Percentiles rank a stretch among this genome's conserved stretches.
Evolutionary conservation across 2,888 invertebrate genomes (phyloP).

Genomic region (Limnephilus auricula): DNA sequence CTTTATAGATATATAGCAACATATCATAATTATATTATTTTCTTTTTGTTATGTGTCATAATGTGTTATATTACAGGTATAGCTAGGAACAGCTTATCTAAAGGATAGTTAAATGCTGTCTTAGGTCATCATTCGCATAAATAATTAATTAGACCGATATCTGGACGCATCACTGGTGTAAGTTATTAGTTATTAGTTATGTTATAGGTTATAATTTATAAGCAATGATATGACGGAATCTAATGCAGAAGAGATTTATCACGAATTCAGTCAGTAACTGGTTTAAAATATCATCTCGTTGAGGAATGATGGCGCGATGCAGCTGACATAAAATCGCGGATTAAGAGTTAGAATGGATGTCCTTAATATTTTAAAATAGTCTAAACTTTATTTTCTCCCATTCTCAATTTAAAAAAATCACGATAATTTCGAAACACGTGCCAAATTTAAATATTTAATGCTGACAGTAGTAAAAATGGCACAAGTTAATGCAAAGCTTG

Average conservation of each 20-base stretch:
- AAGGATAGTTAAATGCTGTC: background rate
- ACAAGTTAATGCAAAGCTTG: background rate
- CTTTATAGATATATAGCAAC: background rate
- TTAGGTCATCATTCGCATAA: background rate
- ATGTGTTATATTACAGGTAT: background rate
- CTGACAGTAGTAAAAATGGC: background rate
- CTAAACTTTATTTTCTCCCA: background rate
- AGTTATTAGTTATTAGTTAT: background rate
- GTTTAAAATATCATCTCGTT: conserved; percentile 19
- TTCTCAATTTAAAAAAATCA: background rate
- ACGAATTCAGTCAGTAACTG: conserved; percentile 6
- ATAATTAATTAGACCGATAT: background rate
- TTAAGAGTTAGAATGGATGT: background rate
- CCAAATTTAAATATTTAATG: background rate
- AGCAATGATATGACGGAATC: background rate
- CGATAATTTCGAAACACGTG: background rate
- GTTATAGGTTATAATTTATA: background rate
- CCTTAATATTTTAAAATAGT: background rate
- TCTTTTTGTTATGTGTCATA: background rate
- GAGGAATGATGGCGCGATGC: background rate
- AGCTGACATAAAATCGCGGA: background rate
- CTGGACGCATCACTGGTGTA: background rate
- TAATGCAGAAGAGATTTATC: background rate
- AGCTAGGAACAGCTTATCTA: background rate
- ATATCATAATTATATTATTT: background rate